Evolutionary conservation across 1,140 invertebrate species (phyloP).

Genomic region (Drosophila persimilis): DNA sequence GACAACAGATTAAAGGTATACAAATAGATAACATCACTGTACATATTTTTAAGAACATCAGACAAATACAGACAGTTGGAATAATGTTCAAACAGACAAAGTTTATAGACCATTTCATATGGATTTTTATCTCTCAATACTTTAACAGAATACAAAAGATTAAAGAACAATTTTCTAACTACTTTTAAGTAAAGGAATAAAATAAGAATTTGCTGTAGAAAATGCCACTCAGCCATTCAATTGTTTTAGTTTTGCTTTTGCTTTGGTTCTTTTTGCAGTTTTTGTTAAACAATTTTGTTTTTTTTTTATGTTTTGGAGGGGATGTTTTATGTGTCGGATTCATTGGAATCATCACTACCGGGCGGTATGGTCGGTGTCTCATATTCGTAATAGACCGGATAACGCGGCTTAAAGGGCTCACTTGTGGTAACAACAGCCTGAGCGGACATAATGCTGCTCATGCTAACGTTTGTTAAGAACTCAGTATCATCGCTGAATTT

Average conservation of each 20-base stretch:
- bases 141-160: constrained; percentile 37
- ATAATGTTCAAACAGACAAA: background rate
- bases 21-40: background rate
- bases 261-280: constrained; percentile 16
- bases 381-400: constrained; percentile 82
- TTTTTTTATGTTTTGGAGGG: constrained; percentile 45
- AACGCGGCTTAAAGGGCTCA: constrained; percentile 81
- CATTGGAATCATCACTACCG: constrained; percentile 83
- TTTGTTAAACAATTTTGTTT: constrained; percentile 32
- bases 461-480: constrained; percentile 79
- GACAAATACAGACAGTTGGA: background rate
- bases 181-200: constrained; percentile 64
- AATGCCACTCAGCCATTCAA: constrained; percentile 76
- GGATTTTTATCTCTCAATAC: constrained; percentile 1
- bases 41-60: background rate
- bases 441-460: constrained; percentile 77
- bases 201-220: constrained; percentile 44
- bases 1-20: background rate
- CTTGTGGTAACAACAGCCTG: constrained; percentile 73
- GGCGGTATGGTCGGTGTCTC: constrained; percentile 83
- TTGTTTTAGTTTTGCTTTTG: constrained; percentile 41
- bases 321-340: constrained; percentile 72
- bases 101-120: background rate
- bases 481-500: constrained; percentile 80
- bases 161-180: constrained; percentile 46